Evolutionary conservation across 2,113 vertebrate species (phyloP).

Genomic region (Caracal caracal): DNA sequence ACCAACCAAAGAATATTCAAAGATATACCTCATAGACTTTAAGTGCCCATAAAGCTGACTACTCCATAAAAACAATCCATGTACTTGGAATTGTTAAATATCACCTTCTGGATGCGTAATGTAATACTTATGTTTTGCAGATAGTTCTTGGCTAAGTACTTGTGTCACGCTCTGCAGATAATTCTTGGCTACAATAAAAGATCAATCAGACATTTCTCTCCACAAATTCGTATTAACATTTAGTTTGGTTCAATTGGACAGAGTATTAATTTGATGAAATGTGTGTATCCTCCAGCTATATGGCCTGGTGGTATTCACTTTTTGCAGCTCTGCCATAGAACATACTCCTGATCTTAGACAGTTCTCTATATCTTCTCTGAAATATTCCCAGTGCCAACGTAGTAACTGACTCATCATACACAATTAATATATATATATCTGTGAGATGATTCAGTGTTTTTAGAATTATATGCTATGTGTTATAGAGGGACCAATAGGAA

Average conservation of each 20-base stretch:
- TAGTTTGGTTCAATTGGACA: background rate
- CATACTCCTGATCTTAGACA: background rate
- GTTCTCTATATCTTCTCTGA: background rate
- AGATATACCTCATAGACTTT: conserved; percentile 14
- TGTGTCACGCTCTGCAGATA: background rate
- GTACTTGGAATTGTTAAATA: background rate
- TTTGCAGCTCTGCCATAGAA: background rate
- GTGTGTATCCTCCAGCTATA: background rate
- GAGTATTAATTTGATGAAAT: background rate
- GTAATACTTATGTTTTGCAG: background rate
- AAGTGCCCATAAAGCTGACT: conserved; percentile 20
- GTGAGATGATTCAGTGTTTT: background rate
- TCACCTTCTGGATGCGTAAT: background rate
- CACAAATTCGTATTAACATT: background rate
- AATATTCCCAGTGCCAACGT: background rate
- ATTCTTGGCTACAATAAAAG: conserved; percentile 44
- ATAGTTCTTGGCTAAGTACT: background rate
- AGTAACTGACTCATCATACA: background rate
- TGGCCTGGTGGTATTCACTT: background rate
- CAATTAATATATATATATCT: background rate
- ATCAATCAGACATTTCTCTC: background rate
- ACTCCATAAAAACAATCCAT: conserved; percentile 18
- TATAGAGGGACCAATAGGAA: background rate
- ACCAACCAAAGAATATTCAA: background rate
- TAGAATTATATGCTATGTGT: background rate